A percentile compares a stretch with the other conserved stretches of the same genome.
Conservation (phyloP, 1,140 invertebrate species). For the Bombus fervidus region DNA sequence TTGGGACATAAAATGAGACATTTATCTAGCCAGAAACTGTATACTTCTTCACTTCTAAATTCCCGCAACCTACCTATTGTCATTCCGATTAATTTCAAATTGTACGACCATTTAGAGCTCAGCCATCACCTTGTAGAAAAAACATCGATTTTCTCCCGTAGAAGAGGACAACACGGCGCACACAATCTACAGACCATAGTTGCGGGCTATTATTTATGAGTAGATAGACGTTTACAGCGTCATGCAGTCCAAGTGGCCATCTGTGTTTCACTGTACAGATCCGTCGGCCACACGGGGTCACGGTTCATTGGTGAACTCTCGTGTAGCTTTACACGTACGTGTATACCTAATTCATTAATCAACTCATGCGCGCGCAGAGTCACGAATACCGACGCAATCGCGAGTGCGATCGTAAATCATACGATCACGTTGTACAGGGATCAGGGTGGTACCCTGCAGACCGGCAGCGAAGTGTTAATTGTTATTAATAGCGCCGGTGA, state of each 20-base stretch:
- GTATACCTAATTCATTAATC: slow-evolving; percentile 39
- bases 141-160: slow-evolving; percentile 12
- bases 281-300: neutral
- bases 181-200: neutral
- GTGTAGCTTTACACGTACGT: neutral
- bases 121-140: neutral
- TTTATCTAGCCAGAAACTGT: no score
- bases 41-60: no score
- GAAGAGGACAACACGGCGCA: neutral
- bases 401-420: slow-evolving; percentile 40
- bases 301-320: slow-evolving; percentile 25
- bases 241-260: slow-evolving; percentile 29
- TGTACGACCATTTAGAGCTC: neutral
- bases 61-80: no score
- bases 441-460: neutral
- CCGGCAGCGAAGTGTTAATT: slow-evolving; percentile 7
- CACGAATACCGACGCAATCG: slow-evolving; percentile 24
- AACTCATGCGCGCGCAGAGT: slow-evolving; percentile 2
- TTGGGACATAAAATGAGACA: no score
- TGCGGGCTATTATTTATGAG: slow-evolving; percentile 4
- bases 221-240: slow-evolving; percentile 34
- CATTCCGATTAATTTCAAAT: no score
- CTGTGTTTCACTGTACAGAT: neutral
- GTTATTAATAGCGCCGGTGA: slow-evolving; percentile 18
- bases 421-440: slow-evolving; percentile 26